Base-by-base conservation (phyloP, 2,797 vertebrate genomes). In the Neomorphus geoffroyi region DNA sequence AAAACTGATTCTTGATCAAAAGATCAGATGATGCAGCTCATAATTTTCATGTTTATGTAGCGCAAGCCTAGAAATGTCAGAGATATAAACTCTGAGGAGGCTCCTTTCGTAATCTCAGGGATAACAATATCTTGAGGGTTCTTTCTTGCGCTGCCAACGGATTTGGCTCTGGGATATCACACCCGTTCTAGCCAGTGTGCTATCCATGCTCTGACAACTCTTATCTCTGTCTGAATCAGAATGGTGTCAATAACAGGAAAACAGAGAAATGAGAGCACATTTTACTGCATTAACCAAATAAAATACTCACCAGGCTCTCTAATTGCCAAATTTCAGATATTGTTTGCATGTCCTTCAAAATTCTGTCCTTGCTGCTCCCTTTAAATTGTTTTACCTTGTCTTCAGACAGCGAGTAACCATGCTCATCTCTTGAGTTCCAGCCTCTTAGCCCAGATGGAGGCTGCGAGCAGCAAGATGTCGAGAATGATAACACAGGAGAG, bases 401-500 rank as follows among this genome's bases (percentile, higher is more conserved):
- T 51, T 50, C 48, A 51, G 26, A 21, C 30, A 13, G 9, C 3
- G 1, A 33, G 9, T 67, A 41, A 71, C 43, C 56, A 5, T 48
- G 21, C 35, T 66, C 54, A 6, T 48, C n/a, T 39, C 48, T 66
- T 33, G 23, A 58, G 17, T 90, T 87, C 16, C 88, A 98, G 97
- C 56, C 56, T 94, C 15, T 12, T 80, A 56, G 41, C 93, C 45
- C 96, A 70, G 92, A 77, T 97, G 46, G 97, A 97, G 6, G 70
- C 88, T 15, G 62, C 91, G 32, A 96, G 93, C 62, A 97, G 94
- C 88, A 97, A 93, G 92, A 98, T 99, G 98, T 98, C 97, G 58
- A 98, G 97, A 60, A 70, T 96, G 30, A 86, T 98, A 43, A 97
- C 96, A 33, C 95, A 96, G 50, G 99, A 99, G 96, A 98, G 98